phyloP scores from a whole-genome alignment of 2,797 vertebrate species.

The Brotula barbata region DNA sequence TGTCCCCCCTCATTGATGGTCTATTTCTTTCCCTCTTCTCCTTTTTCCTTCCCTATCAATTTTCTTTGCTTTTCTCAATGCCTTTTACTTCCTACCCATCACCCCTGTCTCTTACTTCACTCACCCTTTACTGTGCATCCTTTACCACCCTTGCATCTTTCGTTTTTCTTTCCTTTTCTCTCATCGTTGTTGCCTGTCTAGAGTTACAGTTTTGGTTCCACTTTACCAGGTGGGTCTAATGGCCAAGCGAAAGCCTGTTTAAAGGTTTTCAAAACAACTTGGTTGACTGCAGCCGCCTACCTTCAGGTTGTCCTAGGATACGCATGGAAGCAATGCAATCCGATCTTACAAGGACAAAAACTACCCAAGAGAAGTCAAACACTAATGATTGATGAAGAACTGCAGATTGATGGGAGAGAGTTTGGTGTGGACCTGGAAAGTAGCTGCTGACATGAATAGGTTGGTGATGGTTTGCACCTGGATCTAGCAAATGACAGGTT shows the following conservation, averaged over 20 bases:
- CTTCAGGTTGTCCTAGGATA: conserved; percentile 1
- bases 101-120: not conserved
- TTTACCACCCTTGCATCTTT: not conserved
- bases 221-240: conserved; percentile 17
- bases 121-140: not conserved
- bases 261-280: conserved; percentile 28
- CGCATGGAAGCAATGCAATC: conserved; percentile 15
- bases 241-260: conserved; percentile 5
- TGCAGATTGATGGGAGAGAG: conserved; percentile 7
- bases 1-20: conserved; percentile 6
- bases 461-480: conserved; percentile 42
- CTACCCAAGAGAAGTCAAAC: conserved; percentile 12
- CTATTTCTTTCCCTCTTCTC: not conserved
- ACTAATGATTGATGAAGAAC: conserved; percentile 43
- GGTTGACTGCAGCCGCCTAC: conserved; percentile 21
- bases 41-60: not conserved
- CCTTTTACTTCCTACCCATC: not conserved
- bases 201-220: conserved; percentile 20
- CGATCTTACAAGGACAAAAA: conserved; percentile 15
- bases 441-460: conserved; percentile 25
- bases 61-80: not conserved
- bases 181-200: not conserved
- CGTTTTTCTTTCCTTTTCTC: not conserved
- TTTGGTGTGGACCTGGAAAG: conserved; percentile 26
- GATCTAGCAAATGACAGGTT: conserved; percentile 37